Evolutionary conservation across 2,113 vertebrate species (phyloP), one percentile per base, ranked within the genome.

Genomic region (Panurus biarmicus): DNA sequence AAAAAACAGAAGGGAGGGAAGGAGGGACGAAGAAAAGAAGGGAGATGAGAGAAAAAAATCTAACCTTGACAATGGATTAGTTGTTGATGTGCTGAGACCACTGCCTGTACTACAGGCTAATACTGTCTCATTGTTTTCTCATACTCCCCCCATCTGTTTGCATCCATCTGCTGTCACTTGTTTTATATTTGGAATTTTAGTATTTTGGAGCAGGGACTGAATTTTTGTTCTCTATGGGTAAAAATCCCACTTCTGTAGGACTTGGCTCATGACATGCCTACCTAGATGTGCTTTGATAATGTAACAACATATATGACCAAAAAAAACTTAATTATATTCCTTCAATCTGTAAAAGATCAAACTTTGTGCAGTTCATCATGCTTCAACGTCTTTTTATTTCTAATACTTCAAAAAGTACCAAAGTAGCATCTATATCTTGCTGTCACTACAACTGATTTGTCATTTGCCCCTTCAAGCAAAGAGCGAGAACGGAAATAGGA

Each of bases 91-190:
- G 83, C 83, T 93, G 85, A 95, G 90, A 94, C 96, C 95, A 94
- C 85, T 94, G 95, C 64, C 82, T 96, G 85, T 96, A 94, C 85
- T 92, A 96, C 69, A 93, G 72, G 56, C 90, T 96, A 94, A 93
- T 95, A 96, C 72, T 77, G 92, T 67, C 88, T 93, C 94, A 95
- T 96, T 95, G 96, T 96, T 96, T 96, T 93, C 92, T 94, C 94
- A 83, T 86, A 93, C 94, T 94, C 88, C 90, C 67, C 96, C 96
- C 95, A 96, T 96, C 96, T 96, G 96, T 96, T 93, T 96, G 88
- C 96, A 93, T 95, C 96, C 96, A 96, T 96, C 95, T 96, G 96
- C 90, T 95, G 78, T 93, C 76, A 78, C 92, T 96, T 88, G 82
- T 77, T 96, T 96, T 94, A 96, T 96, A 95, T 93, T 92, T 90